These are phyloP conservation scores for Hylyphantes graminicola DNA, from an alignment of 1,140 invertebrate species.

Conservation along the genomic window DNA sequence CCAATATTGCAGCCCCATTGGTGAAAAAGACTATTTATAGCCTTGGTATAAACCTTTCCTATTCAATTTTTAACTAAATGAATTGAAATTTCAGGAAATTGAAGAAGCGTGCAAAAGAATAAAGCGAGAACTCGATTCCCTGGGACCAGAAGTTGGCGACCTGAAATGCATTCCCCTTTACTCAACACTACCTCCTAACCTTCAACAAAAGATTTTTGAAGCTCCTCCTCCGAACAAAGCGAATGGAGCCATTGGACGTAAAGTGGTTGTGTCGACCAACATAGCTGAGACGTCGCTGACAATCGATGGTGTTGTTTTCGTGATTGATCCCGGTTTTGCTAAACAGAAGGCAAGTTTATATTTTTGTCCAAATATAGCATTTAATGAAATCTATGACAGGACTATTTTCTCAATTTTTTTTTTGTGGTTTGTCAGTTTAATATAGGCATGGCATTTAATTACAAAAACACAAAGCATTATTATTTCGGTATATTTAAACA, in stretches of 20 bases:
- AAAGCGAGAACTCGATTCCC: conserved; percentile 95
- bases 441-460: too few species aligned
- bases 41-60: too few species aligned
- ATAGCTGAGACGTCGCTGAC: conserved; percentile 99
- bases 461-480: too few species aligned
- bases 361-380: neutral
- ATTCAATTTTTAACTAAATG: too few species aligned
- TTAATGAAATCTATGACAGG: neutral
- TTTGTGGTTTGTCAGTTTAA: too few species aligned
- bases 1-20: too few species aligned
- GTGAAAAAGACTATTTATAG: too few species aligned
- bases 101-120: conserved; percentile 99
- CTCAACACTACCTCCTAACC: conserved; percentile 96
- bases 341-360: conserved; percentile 87
- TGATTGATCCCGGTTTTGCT: conserved; percentile 99
- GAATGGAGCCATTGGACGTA: conserved; percentile 94
- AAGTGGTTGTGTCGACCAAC: conserved; percentile 97
- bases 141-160: conserved; percentile 96
- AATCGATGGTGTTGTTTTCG: conserved; percentile 99
- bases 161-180: conserved; percentile 99
- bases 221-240: conserved; percentile 90
- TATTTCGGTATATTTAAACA: too few species aligned
- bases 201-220: conserved; percentile 98
- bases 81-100: conserved; percentile 80
- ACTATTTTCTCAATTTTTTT: too few species aligned